Evolutionary conservation across 2,113 vertebrate species (phyloP), one percentile per base, ranked within the genome.

Genomic region (Cheilinus undulatus): DNA sequence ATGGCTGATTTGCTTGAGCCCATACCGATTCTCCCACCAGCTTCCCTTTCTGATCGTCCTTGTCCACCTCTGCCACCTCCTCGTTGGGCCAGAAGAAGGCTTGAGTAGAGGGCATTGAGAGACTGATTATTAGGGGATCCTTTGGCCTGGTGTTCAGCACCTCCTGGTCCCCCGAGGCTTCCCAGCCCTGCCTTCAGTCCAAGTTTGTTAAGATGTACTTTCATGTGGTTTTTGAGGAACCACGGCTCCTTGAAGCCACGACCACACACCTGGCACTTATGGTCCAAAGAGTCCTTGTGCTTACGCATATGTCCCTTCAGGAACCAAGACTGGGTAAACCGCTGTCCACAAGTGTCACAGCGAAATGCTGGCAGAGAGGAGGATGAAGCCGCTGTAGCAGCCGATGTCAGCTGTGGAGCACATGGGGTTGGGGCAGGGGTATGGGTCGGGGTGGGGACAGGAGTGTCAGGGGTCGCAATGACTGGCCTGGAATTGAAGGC

Each of bases 181-280:
- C 85, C 91, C 23, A 93, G 65, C 10, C 91, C 92, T 2, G 91
- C 86, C 51, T 93, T 94, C 9, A 94, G 89, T 6, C 95, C 96
- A 43, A 97, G 91, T 88, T 97, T 97, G 91, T 96, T 96, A 73
- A 96, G 94, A 64, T 97, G 96, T 72, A 97, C 96, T 90, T 97
- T 97, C 96, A 97, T 97, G 91, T 97, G 96, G 88, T 97, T 97
- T 90, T 97, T 97, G 51, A 97, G 94, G 89, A 97, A 97, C 96
- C 96, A 97, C 42, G 96, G 96, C 83, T 97, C 96, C 84, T 97
- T 97, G 86, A 97, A 97, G 82, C 96, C 95, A 59, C 96, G 96
- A 48, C 96, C 96, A 27, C 96, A 97, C 22, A 97, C 96, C 54
- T 95, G 95, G 85, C 96, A 97, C 78, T 96, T 96, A 61, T 97